Evolutionary conservation across 1,140 invertebrate species (phyloP).

Genomic region (Drosophila varians): DNA sequence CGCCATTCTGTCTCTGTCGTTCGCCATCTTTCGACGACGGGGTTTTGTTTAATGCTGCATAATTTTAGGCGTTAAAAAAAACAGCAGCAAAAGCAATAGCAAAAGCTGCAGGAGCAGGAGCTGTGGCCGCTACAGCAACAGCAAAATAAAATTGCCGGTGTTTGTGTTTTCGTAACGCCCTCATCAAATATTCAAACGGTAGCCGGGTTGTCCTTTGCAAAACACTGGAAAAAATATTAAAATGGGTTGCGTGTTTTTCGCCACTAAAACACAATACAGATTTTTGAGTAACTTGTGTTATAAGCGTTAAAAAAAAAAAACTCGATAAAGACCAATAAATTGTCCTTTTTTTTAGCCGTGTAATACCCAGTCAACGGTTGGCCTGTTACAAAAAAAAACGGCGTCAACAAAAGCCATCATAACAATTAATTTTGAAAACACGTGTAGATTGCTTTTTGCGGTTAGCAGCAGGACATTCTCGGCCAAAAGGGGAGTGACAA

Average conservation of each 20-base stretch:
- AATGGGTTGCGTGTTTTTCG: too few relatives aligned
- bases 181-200: conserved; percentile 82
- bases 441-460: conserved; percentile 82
- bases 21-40: conserved; percentile 26
- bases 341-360: background rate
- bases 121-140: conserved; percentile 29
- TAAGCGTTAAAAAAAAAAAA: background rate
- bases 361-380: conserved; percentile 3
- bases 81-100: conserved; percentile 48
- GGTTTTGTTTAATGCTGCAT: conserved; percentile 74
- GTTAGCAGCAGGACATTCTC: conserved; percentile 62
- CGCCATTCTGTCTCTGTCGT: background rate
- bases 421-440: conserved; percentile 82
- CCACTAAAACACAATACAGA: background rate
- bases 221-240: conserved; percentile 27
- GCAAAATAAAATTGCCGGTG: conserved; percentile 66
- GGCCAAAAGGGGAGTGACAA: conserved; percentile 6
- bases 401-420: conserved; percentile 80
- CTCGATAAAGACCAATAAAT: too few relatives aligned
- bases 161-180: conserved; percentile 62
- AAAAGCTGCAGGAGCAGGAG: conserved; percentile 1
- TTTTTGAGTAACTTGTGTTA: background rate
- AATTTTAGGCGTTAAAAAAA: conserved; percentile 78
- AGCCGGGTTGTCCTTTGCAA: conserved; percentile 43
- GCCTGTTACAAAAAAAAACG: conserved; percentile 55